Conservation (phyloP, 1,140 invertebrate genomes). For the Gonatopus flavifemur region DNA sequence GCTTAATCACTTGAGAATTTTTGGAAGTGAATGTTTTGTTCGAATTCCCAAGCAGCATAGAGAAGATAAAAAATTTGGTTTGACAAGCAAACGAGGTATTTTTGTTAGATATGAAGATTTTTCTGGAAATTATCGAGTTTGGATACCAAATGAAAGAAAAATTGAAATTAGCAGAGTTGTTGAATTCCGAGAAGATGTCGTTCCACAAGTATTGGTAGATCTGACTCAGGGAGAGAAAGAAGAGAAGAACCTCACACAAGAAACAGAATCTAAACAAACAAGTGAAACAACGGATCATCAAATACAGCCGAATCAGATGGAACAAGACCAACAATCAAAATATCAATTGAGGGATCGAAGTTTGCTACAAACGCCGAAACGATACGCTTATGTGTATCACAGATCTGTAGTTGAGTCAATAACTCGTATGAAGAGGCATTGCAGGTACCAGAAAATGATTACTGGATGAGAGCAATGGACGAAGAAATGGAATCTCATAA, state of each 20-base stretch:
- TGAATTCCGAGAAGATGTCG: slow-evolving; percentile 1
- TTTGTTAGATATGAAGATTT: neutral
- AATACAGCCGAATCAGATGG: too few relatives aligned
- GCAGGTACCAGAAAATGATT: neutral
- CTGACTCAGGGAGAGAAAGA: neutral
- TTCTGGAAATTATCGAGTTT: slow-evolving; percentile 5
- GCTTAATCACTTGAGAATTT: neutral
- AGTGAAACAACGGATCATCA: neutral
- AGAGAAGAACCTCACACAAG: too few relatives aligned
- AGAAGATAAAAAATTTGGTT: neutral
- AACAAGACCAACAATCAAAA: neutral
- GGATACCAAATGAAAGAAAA: neutral
- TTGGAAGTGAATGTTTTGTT: slow-evolving; percentile 4
- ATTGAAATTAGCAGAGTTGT: slow-evolving; percentile 3
- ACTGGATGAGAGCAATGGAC: slow-evolving; percentile 1
- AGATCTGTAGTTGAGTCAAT: neutral
- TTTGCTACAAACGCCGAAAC: neutral
- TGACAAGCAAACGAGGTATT: slow-evolving; percentile 2
- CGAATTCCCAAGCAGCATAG: neutral
- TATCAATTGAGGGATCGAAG: neutral
- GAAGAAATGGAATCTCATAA: neutral
- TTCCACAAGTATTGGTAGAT: neutral
- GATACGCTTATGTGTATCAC: neutral
- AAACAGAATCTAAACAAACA: neutral
- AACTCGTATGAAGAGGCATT: neutral